phyloP scores from a whole-genome alignment of 2,113 vertebrate genomes.

The Istiophorus platypterus region DNA sequence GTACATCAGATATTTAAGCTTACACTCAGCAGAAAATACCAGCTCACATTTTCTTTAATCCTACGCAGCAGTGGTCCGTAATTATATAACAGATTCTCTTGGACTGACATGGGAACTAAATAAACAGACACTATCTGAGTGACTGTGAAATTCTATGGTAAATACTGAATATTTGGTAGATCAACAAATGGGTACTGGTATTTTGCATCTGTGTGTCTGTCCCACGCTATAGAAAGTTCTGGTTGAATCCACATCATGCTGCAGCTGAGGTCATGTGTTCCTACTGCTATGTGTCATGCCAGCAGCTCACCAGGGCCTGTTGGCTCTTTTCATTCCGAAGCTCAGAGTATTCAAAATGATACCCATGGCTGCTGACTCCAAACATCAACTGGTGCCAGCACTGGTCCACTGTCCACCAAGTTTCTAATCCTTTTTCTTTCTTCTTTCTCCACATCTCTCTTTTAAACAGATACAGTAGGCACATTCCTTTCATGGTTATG shows the following conservation, averaged over 20 bases:
- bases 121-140: too few species aligned
- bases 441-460: slow-evolving; percentile 21
- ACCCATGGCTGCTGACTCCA: slow-evolving; percentile 32
- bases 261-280: slow-evolving; percentile 29
- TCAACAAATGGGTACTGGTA: not conserved
- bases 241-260: not conserved
- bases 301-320: slow-evolving; percentile 32
- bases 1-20: not conserved
- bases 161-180: too few species aligned
- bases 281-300: slow-evolving; percentile 16
- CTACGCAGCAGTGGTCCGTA: too few species aligned
- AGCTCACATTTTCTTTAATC: not conserved
- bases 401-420: not conserved
- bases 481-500: slow-evolving; percentile 14
- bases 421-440: slow-evolving; percentile 18
- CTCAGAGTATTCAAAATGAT: slow-evolving; percentile 51
- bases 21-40: not conserved
- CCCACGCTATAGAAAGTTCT: not conserved
- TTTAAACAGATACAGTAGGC: slow-evolving; percentile 11
- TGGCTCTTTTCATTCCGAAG: slow-evolving; percentile 55
- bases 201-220: not conserved
- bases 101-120: not conserved
- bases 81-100: not conserved
- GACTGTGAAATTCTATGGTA: too few species aligned
- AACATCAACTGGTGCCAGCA: slow-evolving; percentile 18